Evolutionary conservation across 2,113 vertebrate genomes (phyloP), one percentile per base, ranked within the genome.

Genomic region (Drymodes brunneopygia): DNA sequence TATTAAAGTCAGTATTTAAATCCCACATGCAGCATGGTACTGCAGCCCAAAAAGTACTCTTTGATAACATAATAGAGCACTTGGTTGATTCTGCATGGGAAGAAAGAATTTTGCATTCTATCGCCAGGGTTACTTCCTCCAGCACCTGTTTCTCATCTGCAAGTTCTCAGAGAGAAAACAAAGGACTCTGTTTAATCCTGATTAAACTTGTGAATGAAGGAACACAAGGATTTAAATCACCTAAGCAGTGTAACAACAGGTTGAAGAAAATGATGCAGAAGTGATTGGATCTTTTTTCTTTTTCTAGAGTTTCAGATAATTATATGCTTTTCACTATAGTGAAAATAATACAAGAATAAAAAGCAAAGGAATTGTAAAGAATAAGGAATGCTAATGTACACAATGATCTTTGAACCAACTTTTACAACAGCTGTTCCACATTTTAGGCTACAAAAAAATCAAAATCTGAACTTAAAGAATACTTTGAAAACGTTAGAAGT

Each of bases 101-200:
- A 90, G 57, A 81, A 81, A 61, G 54, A 28, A 88, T 47, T 25
- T 80, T 22, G 2, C 4, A 2, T 25, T 58, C 23, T 51, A 10
- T 28, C 57, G 72, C 48, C 66, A 50, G 6, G 4, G 36, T 29
- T 72, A 75, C 64, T 75, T 92, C 45, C 73, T 82, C 61, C 25
- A 78, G 45, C 73, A 95, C 87, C 79, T 90, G 71, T n/a, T 94
- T 85, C 51, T 94, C 74, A 91, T 75, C 74, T 82, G 36, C 53
- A 80, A 42, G 70, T 75, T 64, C 78, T 67, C 62, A 78, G 33
- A 69, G 20, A 18, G 44, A 89, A 91, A 89, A 69, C 66, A 75
- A 81, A 48, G 24, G 44, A n/a, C n/a, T 86, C 40, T 42, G 33
- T 81, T 91, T 90, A 91, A 91, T 65, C 73, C 57, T 20, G 53